phyloP scores from a whole-genome alignment of 2,888 invertebrate species.

The Apomyelois bistriatella region DNA sequence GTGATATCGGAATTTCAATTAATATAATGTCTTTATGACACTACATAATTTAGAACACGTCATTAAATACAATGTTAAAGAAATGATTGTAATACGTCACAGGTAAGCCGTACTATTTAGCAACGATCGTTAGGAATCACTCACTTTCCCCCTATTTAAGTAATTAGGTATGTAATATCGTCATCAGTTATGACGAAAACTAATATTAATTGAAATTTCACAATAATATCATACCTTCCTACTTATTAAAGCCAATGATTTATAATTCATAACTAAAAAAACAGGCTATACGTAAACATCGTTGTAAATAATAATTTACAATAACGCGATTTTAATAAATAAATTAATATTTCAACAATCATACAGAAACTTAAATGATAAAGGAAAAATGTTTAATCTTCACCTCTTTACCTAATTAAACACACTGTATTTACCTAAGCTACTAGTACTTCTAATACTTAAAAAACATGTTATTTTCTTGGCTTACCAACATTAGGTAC shows the following conservation, averaged over 20 bases:
- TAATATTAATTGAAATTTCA: slow-evolving; percentile 15
- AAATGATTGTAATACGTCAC: slow-evolving; percentile 16
- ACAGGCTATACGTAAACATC: too few species aligned
- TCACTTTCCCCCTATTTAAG: slow-evolving; percentile 31
- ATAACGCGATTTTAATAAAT: too few species aligned
- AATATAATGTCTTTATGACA: neutral
- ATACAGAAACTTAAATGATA: too few species aligned
- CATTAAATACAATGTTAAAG: neutral
- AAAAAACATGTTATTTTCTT: too few species aligned
- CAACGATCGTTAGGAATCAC: slow-evolving; percentile 31
- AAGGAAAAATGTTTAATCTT: too few species aligned
- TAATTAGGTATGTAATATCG: slow-evolving; percentile 19
- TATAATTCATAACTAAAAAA: too few species aligned
- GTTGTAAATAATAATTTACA: too few species aligned
- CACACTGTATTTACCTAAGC: too few species aligned
- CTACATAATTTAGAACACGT: neutral
- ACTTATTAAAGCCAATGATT: neutral
- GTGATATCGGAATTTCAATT: neutral
- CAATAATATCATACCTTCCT: neutral
- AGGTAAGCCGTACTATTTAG: slow-evolving; percentile 25
- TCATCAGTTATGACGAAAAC: slow-evolving; percentile 22
- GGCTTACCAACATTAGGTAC: too few species aligned
- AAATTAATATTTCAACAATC: too few species aligned
- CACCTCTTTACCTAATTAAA: too few species aligned
- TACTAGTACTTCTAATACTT: too few species aligned